Percentiles rank a stretch among this genome's conserved stretches.
phyloP scores from a whole-genome alignment of 2,797 vertebrate genomes.

The Cuniculus paca region DNA sequence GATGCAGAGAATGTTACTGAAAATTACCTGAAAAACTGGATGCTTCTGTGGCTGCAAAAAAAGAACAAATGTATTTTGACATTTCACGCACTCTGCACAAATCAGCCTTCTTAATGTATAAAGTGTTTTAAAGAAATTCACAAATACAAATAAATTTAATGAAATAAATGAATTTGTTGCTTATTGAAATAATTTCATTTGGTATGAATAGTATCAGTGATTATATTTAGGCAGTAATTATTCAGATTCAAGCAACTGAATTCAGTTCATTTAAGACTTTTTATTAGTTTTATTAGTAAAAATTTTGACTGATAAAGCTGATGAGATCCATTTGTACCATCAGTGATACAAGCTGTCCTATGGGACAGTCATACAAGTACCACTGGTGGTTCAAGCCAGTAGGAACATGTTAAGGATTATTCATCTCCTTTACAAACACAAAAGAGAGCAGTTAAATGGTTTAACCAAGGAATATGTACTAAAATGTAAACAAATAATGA shows the following conservation, averaged over 20 bases:
- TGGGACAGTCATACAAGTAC: background rate
- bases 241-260: background rate
- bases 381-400: background rate
- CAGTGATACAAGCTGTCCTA: background rate
- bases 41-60: background rate
- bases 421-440: background rate
- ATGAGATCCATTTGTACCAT: background rate
- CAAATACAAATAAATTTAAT: background rate
- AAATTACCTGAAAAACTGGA: background rate
- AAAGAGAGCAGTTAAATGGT: slow-evolving; percentile 2
- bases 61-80: background rate
- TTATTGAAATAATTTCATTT: background rate
- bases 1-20: background rate
- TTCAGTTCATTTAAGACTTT: background rate
- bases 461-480: background rate
- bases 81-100: background rate
- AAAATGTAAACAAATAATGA: slow-evolving; percentile 26
- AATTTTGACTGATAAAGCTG: background rate
- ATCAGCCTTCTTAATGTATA: background rate
- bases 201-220: background rate
- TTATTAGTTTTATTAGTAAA: background rate
- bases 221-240: background rate
- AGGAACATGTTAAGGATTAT: background rate
- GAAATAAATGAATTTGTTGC: background rate
- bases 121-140: background rate